A percentile compares a stretch with the other conserved stretches of the same genome.
Conservation (phyloP, 2,888 invertebrate species). For the Cryptops parisi region DNA sequence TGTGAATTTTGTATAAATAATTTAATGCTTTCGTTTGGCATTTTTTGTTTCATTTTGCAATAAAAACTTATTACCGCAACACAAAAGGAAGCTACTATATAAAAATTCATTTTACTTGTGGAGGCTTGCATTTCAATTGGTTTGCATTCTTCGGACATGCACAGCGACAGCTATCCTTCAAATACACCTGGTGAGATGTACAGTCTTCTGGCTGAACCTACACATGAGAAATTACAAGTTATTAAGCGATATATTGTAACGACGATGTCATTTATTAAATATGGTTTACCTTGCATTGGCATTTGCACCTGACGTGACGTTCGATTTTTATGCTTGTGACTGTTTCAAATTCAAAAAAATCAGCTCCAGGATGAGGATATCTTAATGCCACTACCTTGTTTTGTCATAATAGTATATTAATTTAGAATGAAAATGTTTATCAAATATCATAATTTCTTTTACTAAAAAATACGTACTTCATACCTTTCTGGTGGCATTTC, state of each 20-base stretch:
- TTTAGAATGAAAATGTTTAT: too few species aligned
- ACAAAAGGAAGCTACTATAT: not conserved
- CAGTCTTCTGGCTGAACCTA: conserved; percentile 19
- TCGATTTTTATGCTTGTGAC: conserved; percentile 16
- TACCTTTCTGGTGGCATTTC: conserved; percentile 18
- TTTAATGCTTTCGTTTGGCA: too few species aligned
- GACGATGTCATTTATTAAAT: not conserved
- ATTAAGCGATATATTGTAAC: not conserved
- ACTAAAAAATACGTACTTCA: too few species aligned
- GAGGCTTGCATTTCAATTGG: conserved; percentile 17
- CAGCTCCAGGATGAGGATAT: conserved; percentile 18
- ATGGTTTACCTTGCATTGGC: conserved; percentile 17
- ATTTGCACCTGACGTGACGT: conserved; percentile 17
- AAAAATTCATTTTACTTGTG: conserved; percentile 10
- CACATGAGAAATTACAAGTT: not conserved
- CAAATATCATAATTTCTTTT: too few species aligned
- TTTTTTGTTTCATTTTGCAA: too few species aligned
- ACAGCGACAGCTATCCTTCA: conserved; percentile 17
- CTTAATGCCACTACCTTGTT: conserved; percentile 18
- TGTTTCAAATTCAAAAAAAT: conserved; percentile 18
- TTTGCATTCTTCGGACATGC: conserved; percentile 13
- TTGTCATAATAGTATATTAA: too few species aligned
- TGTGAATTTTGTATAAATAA: too few species aligned
- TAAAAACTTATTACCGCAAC: not conserved
- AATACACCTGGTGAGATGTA: conserved; percentile 15